Percentiles rank a stretch among this genome's conserved stretches.
These are phyloP conservation scores for Silurus asotus DNA, from an alignment of 2,113 vertebrate genomes.

Conservation along the genomic window DNA sequence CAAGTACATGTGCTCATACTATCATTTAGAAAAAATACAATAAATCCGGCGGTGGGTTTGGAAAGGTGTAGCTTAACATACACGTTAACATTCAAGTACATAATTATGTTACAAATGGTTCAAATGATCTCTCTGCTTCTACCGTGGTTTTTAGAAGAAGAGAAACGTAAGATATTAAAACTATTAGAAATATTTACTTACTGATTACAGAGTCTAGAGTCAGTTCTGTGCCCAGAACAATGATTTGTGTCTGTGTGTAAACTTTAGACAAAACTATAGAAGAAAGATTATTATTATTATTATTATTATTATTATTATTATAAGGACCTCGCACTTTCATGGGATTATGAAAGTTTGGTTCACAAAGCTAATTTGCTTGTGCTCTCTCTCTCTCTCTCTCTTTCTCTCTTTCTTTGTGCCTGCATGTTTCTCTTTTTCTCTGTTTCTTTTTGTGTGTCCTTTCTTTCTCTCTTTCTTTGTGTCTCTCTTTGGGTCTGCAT, in stretches of 20 bases:
- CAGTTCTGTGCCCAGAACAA: no score
- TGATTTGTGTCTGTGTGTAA: background rate
- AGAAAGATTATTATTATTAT: background rate
- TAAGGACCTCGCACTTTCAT: background rate
- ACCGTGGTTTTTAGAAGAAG: background rate
- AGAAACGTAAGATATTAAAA: background rate
- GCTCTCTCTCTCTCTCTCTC: no score
- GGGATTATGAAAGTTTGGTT: no score
- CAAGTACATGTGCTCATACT: background rate
- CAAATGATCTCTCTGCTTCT: background rate
- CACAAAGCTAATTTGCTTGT: no score
- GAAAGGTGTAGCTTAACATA: background rate
- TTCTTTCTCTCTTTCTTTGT: no score
- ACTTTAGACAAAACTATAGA: no score
- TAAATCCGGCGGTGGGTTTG: no score
- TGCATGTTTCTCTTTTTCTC: no score
- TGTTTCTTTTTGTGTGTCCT: no score
- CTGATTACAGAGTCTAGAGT: background rate
- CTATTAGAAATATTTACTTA: background rate
- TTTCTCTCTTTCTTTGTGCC: no score
- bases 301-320: background rate
- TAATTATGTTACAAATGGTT: background rate
- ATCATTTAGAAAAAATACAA: background rate
- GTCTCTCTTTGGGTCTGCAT: no score
- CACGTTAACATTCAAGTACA: background rate